Conservation (phyloP, 2,113 vertebrate genomes). For the Cyanoramphus novaezelandiae region DNA sequence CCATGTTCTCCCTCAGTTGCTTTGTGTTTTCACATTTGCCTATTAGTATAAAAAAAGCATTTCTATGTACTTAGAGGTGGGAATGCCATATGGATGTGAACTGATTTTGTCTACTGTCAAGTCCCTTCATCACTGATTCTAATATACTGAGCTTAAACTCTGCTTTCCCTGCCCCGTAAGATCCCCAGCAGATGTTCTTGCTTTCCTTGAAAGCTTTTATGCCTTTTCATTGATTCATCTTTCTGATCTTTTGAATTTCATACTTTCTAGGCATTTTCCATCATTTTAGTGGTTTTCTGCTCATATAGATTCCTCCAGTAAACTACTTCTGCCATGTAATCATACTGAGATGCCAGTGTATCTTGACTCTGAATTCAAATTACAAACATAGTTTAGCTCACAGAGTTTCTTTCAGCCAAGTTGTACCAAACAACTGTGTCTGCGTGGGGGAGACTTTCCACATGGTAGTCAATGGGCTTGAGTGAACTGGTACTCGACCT, state of each 20-base stretch:
- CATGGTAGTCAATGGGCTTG: background rate
- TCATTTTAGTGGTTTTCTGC: background rate
- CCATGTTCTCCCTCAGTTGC: background rate
- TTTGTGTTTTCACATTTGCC: background rate
- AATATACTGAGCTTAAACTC: background rate
- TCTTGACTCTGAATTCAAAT: background rate
- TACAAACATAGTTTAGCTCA: background rate
- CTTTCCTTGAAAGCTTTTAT: background rate
- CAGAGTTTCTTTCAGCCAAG: background rate
- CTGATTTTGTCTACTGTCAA: background rate
- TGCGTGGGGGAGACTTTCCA: background rate
- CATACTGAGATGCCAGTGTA: rapidly evolving
- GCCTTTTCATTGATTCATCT: background rate
- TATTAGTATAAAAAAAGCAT: background rate
- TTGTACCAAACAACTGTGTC: background rate
- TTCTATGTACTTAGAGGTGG: background rate
- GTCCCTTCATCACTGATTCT: background rate
- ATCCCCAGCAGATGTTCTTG: background rate
- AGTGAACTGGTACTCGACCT: background rate
- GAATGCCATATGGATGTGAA: background rate
- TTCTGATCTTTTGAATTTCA: background rate
- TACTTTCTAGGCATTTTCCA: background rate
- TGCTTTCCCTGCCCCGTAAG: background rate
- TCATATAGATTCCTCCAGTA: background rate
- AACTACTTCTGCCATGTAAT: background rate